phyloP scores from a whole-genome alignment of 2,888 invertebrate genomes.

The Sinohyriopsis cumingii region DNA sequence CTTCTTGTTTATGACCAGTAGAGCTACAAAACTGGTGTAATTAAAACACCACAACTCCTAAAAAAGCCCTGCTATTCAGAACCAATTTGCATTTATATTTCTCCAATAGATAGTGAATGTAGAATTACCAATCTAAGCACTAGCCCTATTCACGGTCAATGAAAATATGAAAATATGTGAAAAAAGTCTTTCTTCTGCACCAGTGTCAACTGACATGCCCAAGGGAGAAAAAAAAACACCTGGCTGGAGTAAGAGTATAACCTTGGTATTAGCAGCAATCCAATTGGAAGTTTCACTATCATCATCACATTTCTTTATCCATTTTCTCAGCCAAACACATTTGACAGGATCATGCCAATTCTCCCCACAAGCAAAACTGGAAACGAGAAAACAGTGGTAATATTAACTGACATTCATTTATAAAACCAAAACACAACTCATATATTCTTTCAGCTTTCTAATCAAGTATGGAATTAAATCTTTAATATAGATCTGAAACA shows the following conservation, averaged over 20 bases:
- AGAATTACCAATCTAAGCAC: no score
- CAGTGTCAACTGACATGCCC: background rate
- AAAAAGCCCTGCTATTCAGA: no score
- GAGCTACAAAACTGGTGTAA: no score
- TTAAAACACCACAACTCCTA: no score
- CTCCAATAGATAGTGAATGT: no score
- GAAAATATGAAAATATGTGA: background rate
- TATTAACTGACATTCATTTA: background rate
- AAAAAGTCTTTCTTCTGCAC: background rate
- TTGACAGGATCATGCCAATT: conserved; percentile 93
- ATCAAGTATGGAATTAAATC: no score
- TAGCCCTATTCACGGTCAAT: background rate
- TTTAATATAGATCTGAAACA: no score
- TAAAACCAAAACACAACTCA: no score
- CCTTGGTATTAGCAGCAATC: conserved; percentile 99
- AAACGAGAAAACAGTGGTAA: conserved; percentile 9
- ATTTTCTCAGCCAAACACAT: conserved; percentile 91
- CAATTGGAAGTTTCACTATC: conserved; percentile 99
- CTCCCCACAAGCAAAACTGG: conserved; percentile 89
- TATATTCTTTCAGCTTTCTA: no score
- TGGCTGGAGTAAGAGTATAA: conserved; percentile 39
- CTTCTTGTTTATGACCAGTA: no score
- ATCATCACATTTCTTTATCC: conserved; percentile 99
- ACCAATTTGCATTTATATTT: no score
- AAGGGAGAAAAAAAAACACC: background rate